Base-by-base conservation (phyloP, 2,888 invertebrate species). In the Zygaena filipendulae region DNA sequence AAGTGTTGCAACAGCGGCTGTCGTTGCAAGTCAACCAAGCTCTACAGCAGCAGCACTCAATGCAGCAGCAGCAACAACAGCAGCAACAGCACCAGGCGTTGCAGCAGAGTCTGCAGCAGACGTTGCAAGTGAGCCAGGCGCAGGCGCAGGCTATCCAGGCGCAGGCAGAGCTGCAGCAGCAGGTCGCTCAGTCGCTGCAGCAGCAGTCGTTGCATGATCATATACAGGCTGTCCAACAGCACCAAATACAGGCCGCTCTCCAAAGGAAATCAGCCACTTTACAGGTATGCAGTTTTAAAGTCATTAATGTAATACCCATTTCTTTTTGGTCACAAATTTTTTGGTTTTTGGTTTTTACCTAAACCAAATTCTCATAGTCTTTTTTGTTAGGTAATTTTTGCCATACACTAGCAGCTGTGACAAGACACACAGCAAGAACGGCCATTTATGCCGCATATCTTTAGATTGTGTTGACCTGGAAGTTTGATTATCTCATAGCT, bases 101-200 rank as follows among this genome's bases (percentile, higher is more conserved):
- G 34, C 71, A 70, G 37, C 72, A 70, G 36, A 63, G 53, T 34
- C 48, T 77, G 38, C 75, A 74, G 39, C 68, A 70, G 39, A 59
- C 60, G 3, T 44, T 77, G 31, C 72, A 75, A 64, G 70, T 74
- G 37, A 72, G 68, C 47, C 72, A 60, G 38, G 77, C 72, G 4
- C 80, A 79, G 43, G 77, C 72, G 2, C 79, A 79, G 39, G 72
- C 72, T 11, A 60, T 75, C 20, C 72, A 72, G 33, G 79, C 74
- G 8, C 75, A 77, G 35, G 75, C 70, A 7, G 74, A 61, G 3
- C 39, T 77, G 35, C 77, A 77, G 40, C 80, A 80, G 18, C 77
- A 75, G 48, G 77, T 75, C 13, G 74, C 70, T 2, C 72, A 79
- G 41, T 52, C 67, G 3, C 40, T 77, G 49, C 79, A 82, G 44